These are phyloP conservation scores for Lucifuga dentata DNA, from an alignment of 2,113 vertebrate species.

Conservation along the genomic window DNA sequence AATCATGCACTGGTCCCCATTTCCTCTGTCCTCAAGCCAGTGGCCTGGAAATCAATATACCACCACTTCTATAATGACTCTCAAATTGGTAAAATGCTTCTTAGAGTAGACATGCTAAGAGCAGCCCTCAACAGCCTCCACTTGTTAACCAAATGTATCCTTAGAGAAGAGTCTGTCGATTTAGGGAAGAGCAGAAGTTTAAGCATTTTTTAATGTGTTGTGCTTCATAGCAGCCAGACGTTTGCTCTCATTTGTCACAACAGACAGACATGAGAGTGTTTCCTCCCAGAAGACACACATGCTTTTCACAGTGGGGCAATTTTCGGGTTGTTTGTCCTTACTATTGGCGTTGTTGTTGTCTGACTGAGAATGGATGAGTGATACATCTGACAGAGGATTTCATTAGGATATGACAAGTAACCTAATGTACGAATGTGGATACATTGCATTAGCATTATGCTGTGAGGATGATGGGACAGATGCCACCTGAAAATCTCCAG, in stretches of 20 bases:
- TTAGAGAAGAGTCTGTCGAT: not conserved
- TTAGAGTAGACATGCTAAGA: not conserved
- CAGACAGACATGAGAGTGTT: not conserved
- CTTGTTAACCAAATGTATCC: conserved; percentile 15
- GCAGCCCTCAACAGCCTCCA: not conserved
- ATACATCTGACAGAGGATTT: not conserved
- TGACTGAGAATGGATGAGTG: not conserved
- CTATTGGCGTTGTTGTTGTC: not conserved
- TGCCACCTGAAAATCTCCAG: not conserved
- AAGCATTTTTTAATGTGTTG: too few relatives aligned
- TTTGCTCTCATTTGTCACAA: conserved; percentile 36
- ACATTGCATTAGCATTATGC: too few relatives aligned
- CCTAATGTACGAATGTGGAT: too few relatives aligned
- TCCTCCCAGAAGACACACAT: not conserved
- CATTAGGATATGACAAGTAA: too few relatives aligned
- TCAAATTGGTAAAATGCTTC: conserved; percentile 4
- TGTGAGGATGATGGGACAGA: too few relatives aligned
- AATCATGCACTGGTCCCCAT: not conserved
- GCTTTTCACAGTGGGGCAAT: not conserved
- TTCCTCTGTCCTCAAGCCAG: not conserved
- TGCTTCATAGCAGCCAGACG: conserved; percentile 19
- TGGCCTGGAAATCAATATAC: conserved; percentile 25
- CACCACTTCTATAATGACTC: conserved; percentile 17
- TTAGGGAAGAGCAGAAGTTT: too few relatives aligned
- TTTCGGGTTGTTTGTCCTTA: conserved; percentile 16